Evolutionary conservation across 2,113 vertebrate genomes (phyloP).

Genomic region (Aegithalos caudatus): DNA sequence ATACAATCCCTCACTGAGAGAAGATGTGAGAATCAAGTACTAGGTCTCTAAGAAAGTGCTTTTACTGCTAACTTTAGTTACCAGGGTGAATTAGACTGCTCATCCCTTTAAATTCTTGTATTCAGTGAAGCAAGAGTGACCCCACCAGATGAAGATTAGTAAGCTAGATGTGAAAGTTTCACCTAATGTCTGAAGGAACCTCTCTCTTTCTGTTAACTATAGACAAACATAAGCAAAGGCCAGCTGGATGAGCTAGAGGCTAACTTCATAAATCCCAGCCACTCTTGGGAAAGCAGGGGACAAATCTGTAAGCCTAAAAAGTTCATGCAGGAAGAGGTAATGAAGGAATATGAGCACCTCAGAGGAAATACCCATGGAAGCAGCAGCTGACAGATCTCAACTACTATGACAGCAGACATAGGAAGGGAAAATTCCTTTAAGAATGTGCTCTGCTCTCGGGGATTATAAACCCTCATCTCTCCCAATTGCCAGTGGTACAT

Average conservation of each 20-base stretch:
- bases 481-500: background rate
- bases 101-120: background rate
- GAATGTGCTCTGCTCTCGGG: background rate
- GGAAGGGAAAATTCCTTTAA: background rate
- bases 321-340: background rate
- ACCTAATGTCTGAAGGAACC: background rate
- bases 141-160: conserved; percentile 26
- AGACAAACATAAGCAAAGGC: background rate
- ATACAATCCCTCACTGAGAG: background rate
- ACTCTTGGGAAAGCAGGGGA: background rate
- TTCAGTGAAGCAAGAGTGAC: conserved; percentile 39
- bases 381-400: background rate
- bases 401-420: background rate
- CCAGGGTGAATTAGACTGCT: background rate
- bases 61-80: background rate
- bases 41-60: background rate
- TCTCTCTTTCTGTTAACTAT: background rate
- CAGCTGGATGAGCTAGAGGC: background rate
- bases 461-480: background rate
- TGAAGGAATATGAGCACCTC: background rate
- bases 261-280: background rate
- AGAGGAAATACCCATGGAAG: background rate
- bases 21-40: background rate
- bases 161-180: background rate
- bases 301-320: background rate